Conservation (phyloP, 2,113 vertebrate species). For the Spea multiplicata region DNA sequence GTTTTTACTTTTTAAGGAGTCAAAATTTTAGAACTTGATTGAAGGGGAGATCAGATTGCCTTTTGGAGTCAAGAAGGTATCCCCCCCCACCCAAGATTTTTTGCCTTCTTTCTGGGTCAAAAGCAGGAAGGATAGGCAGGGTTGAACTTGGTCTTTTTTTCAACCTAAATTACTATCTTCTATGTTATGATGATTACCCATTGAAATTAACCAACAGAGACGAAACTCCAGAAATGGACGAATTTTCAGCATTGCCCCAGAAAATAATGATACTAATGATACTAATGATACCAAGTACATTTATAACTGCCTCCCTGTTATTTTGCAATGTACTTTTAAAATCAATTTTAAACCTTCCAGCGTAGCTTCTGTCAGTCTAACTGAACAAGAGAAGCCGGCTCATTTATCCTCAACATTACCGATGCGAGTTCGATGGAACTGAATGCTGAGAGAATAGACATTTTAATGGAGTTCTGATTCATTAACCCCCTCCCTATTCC, state of each 20-base stretch:
- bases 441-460: conserved; percentile 8
- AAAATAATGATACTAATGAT: neutral
- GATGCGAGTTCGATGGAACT: conserved; percentile 18
- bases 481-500: conserved; percentile 16
- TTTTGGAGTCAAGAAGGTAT: no score
- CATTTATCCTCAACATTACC: neutral
- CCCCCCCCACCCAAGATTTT: no score
- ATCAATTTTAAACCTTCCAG: conserved; percentile 46
- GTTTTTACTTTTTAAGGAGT: no score
- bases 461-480: conserved; percentile 35
- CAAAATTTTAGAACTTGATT: no score
- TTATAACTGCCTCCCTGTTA: conserved; percentile 20
- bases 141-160: no score
- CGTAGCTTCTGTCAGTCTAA: conserved; percentile 44
- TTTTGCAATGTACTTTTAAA: conserved; percentile 4
- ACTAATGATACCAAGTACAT: neutral
- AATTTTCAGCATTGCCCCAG: neutral
- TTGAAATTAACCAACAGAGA: no score
- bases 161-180: no score
- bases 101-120: no score
- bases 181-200: no score
- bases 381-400: conserved; percentile 42
- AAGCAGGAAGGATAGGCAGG: no score
- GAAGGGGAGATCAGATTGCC: no score
- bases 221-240: no score